Percentiles rank a stretch among this genome's conserved stretches.
Conservation (phyloP, 2,113 vertebrate genomes). For the Leuciscus idus region DNA sequence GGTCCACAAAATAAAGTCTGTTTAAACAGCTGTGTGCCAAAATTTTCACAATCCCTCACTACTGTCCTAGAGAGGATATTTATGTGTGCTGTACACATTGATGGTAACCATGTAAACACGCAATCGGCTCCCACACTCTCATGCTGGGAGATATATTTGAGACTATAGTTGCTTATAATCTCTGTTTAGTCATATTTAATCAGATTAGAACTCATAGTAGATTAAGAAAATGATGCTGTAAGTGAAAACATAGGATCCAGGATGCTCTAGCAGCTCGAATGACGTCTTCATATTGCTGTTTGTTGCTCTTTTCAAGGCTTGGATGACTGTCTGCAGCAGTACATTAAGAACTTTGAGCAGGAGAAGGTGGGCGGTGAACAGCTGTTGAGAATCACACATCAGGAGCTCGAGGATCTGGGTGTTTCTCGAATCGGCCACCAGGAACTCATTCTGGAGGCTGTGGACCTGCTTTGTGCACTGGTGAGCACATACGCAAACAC, state of each 20-base stretch:
- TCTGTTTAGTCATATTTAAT: neutral
- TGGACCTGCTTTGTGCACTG: conserved; percentile 80
- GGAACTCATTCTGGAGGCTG: conserved; percentile 80
- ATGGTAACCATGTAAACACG: neutral
- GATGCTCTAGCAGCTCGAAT: neutral
- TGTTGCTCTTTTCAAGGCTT: conserved; percentile 66
- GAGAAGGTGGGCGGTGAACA: conserved; percentile 80
- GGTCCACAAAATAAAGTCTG: conserved; percentile 41
- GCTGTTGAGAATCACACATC: conserved; percentile 80
- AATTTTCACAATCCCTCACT: conserved; percentile 12
- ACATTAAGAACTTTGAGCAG: conserved; percentile 80
- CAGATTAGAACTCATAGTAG: neutral
- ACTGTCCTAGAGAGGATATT: conserved; percentile 5
- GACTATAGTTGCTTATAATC: neutral
- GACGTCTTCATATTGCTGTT: conserved; percentile 34
- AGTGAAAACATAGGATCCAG: neutral
- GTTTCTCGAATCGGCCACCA: conserved; percentile 81
- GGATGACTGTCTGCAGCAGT: conserved; percentile 82
- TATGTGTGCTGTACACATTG: conserved; percentile 3
- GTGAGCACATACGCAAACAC: conserved; percentile 64
- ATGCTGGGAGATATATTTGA: neutral
- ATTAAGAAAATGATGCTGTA: neutral
- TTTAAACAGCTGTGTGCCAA: conserved; percentile 59
- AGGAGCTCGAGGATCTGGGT: conserved; percentile 80
- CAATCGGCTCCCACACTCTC: neutral